Evolutionary conservation across 2,888 invertebrate species (phyloP), one percentile per base, ranked within the genome.

Genomic region (Sinhomidia bicolor): DNA sequence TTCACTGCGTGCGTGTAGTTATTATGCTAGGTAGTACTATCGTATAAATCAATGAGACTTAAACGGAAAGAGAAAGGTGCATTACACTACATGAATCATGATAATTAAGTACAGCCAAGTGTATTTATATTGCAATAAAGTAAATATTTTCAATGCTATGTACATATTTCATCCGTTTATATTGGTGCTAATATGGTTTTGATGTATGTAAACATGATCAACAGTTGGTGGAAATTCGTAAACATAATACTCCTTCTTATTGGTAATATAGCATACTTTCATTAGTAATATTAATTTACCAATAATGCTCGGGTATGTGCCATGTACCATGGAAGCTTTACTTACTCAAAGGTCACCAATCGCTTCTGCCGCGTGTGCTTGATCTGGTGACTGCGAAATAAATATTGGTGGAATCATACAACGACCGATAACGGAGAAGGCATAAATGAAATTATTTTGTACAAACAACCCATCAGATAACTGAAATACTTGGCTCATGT

Each of bases 181-280:
- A 60, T 9, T 60, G 44, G 20, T 85, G 76, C 76, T 20, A 29
- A 76, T n/a, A 62, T 41, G 12, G 14, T 60, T 44, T 76, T 36
- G 44, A 60, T 78, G 47, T 23, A 20, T 76, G 78, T 79, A 79
- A 68, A 71, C 79, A 85, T 36, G 57, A 65, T 51, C 78, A 85
- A 62, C 65, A 78, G 85, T 62, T 85, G 41, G 4, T 62, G 62
- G 5, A 26, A 62, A 17, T 62, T 10, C 32, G 17, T 44, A 44
- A 44, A 23, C 41, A 71, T 71, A 7, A 20, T 71, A 41, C 41
- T 23, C 1, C 6, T 14, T 23, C 32, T n/a, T 32, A 10, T 41
- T 10, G 41, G 10, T 41, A 41, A n/a, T n/a, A n/a, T n/a, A n/a
- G 26, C 10, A 68, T 26, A 60, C 6, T 47, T 7, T 12, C 47